Base-by-base conservation (phyloP, 2,888 invertebrate genomes). In the Halictus ligatus region DNA sequence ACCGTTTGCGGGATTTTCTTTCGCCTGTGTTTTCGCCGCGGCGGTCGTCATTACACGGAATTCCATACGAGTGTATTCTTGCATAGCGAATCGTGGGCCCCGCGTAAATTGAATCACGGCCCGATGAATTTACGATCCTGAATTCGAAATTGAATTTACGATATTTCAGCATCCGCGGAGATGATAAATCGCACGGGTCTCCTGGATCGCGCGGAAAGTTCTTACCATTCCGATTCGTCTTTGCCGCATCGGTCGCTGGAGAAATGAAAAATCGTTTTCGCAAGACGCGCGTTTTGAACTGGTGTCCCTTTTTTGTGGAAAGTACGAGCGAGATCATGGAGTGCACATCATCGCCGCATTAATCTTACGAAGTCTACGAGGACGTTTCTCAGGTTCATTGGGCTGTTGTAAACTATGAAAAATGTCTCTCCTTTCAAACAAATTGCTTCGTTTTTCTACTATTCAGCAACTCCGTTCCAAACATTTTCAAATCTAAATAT, bases 1-100 rank as follows among this genome's bases (percentile, higher is more conserved):
- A 80, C 69, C 60, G 75, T 83, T 83, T 64, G 80, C 35, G 67
- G 75, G 74, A 76, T 60, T 76, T 75, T 76, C 78, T 82, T 64
- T 77, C 29, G 29, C 5, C 48, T 54, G 50, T 13, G 10, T 35
- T 15, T 50, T 10, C 50, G 29, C 40, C 21, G 50, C 4, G 29
- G 25, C 15, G n/a, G 43, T 54, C n/a, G 60, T 73, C 73, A 58
- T 73, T 48, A 64, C 35, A 25, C 12, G 35, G 60, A 21, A 72
- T 60, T 79, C 18, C n/a, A 21, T n/a, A 35, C 21, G 74, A 15
- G 29, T 60, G 43, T 73, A 60, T 72, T 21, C 43, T 21, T 60
- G 58, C 64, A 21, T 40, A 58, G 40, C 54, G 50, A 54, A 71
- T n/a, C 8, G 25, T 18, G 18, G 21, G 71, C 12, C 69, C 50